Conservation (phyloP, 2,113 vertebrate species). For the Raphicerus campestris region DNA sequence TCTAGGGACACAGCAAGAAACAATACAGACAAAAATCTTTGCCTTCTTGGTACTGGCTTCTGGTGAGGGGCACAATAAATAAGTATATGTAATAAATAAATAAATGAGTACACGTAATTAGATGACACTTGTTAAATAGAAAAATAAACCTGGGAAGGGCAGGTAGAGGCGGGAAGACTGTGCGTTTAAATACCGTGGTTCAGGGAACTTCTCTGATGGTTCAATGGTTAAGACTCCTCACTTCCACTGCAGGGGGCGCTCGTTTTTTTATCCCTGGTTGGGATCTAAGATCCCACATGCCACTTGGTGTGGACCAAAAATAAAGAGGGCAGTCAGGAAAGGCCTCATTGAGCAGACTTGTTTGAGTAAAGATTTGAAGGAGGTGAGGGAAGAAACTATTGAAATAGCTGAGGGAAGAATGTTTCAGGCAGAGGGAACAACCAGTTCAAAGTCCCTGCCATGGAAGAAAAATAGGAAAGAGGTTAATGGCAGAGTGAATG, state of each 20-base stretch:
- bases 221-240: not conserved
- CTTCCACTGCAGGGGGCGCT: not conserved
- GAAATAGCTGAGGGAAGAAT: not conserved
- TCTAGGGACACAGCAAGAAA: not conserved
- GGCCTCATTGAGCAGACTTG: not conserved
- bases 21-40: not conserved
- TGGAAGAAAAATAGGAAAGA: not conserved
- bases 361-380: not conserved
- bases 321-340: not conserved
- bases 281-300: not conserved
- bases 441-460: not conserved
- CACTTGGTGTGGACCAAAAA: not conserved
- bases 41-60: not conserved
- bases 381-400: not conserved
- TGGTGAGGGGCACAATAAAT: not conserved
- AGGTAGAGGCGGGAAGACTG: not conserved
- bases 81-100: not conserved
- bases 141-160: not conserved
- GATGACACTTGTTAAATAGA: not conserved
- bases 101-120: not conserved
- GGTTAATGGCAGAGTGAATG: not conserved
- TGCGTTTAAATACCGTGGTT: not conserved
- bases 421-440: not conserved
- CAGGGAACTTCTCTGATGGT: not conserved
- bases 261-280: not conserved